Evolutionary conservation across 1,140 invertebrate genomes (phyloP).

Genomic region (Euglossa dilemma): DNA sequence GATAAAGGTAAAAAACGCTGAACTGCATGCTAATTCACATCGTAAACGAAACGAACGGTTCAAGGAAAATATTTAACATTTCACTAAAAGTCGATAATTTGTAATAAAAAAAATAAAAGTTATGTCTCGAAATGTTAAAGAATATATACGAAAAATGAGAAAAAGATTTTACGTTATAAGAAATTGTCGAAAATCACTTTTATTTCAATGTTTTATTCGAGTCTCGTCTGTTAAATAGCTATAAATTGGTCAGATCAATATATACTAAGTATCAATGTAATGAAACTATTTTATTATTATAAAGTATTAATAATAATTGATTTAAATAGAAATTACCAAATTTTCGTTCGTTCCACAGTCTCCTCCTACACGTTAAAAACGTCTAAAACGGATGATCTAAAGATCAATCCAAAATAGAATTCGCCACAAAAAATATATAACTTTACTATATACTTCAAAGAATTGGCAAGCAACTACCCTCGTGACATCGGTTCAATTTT

Average conservation of each 20-base stretch:
- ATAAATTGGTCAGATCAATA: neutral
- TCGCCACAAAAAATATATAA: neutral
- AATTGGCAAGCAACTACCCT: neutral
- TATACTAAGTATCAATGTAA: neutral
- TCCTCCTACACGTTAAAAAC: neutral
- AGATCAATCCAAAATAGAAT: conserved; percentile 14
- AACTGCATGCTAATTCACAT: no score
- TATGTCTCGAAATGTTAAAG: no score
- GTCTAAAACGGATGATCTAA: neutral
- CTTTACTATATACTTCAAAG: neutral
- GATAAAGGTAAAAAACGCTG: no score
- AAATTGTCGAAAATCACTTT: no score
- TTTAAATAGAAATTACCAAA: conserved; percentile 24
- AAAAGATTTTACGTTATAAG: no score
- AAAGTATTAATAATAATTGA: neutral
- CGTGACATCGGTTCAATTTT: neutral
- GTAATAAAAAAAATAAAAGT: no score
- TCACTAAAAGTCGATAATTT: no score
- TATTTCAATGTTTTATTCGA: no score
- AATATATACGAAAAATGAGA: no score
- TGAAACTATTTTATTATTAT: neutral
- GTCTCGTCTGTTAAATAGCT: no score
- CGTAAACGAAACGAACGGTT: no score
- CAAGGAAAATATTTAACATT: no score
- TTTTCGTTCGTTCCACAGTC: neutral